These are phyloP conservation scores for Helostoma temminkii DNA, from an alignment of 2,797 vertebrate species.

Conservation along the genomic window DNA sequence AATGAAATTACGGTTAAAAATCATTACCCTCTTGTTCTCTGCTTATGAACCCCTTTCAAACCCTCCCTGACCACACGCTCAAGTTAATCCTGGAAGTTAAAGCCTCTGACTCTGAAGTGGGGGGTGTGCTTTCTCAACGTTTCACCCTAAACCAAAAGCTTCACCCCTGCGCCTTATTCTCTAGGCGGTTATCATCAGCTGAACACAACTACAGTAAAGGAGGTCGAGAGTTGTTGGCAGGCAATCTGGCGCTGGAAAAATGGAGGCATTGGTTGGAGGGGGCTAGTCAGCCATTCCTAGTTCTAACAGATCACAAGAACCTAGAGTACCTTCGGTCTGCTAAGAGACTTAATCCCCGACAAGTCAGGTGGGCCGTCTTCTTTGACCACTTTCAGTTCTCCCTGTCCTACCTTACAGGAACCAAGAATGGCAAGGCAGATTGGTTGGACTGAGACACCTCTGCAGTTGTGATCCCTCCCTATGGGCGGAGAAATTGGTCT, in stretches of 20 bases:
- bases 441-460: too few relatives aligned
- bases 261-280: not conserved
- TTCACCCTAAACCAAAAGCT: rapidly evolving
- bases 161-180: not conserved
- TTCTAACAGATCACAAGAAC: not conserved
- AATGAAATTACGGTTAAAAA: too few relatives aligned
- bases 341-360: not conserved
- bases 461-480: too few relatives aligned
- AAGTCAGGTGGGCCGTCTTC: not conserved
- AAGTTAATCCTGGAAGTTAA: too few relatives aligned
- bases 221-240: not conserved
- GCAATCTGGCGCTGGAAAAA: rapidly evolving
- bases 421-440: too few relatives aligned
- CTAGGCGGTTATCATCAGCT: rapidly evolving
- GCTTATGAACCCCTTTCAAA: too few relatives aligned
- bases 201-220: not conserved
- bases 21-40: too few relatives aligned
- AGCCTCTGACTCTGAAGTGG: too few relatives aligned
- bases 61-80: too few relatives aligned
- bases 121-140: not conserved
- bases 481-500: too few relatives aligned
- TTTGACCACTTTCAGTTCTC: not conserved
- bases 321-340: rapidly evolving
- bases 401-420: not conserved
- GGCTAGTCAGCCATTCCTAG: not conserved